A percentile compares a stretch with the other conserved stretches of the same genome.
phyloP scores from a whole-genome alignment of 1,140 invertebrate genomes.

The Bombus fervidus region DNA sequence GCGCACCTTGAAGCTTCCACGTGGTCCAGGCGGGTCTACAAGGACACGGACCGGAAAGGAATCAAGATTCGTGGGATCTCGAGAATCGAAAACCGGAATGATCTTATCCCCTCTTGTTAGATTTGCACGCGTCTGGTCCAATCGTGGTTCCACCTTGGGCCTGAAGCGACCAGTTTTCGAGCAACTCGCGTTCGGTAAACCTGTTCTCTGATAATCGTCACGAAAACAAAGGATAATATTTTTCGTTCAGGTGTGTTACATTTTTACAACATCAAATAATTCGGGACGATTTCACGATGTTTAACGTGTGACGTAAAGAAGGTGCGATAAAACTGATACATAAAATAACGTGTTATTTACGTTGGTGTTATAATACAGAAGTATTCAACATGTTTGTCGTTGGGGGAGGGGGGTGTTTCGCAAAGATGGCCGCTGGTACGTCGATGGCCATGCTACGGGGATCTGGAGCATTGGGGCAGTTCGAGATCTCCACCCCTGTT shows the following conservation, averaged over 20 bases:
- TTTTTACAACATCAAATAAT: too few species aligned
- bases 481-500: constrained; percentile 17
- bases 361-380: not conserved
- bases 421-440: constrained; percentile 52
- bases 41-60: constrained; percentile 38
- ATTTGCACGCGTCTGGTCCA: constrained; percentile 36
- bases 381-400: not conserved
- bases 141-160: constrained; percentile 24
- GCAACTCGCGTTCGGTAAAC: constrained; percentile 33
- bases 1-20: not conserved
- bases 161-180: constrained; percentile 46
- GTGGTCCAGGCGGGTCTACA: not conserved
- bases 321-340: not conserved
- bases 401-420: not conserved
- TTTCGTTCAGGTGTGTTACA: not conserved
- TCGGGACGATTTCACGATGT: not conserved
- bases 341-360: not conserved
- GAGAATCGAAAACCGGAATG: constrained; percentile 51
- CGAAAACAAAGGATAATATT: not conserved
- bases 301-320: not conserved
- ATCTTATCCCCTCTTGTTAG: constrained; percentile 51
- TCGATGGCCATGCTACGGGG: constrained; percentile 21
- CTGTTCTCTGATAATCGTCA: constrained; percentile 16
- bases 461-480: constrained; percentile 52
- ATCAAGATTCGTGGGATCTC: constrained; percentile 44